Base-by-base conservation (phyloP, 2,797 vertebrate genomes). In the Nothura maculosa region DNA sequence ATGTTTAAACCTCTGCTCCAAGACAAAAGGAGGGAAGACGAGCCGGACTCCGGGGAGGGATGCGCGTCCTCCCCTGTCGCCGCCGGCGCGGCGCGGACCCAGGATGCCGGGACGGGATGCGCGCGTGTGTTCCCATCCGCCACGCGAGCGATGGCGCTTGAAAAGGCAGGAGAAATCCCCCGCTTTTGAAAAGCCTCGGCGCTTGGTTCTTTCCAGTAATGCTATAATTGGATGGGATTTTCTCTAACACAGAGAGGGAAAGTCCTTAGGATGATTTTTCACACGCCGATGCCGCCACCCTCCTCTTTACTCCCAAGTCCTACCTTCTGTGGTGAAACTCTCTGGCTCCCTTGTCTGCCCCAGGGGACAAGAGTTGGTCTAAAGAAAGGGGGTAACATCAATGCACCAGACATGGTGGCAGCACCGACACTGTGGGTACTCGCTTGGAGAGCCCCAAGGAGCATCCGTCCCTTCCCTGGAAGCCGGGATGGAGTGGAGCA, bases 141-240 rank as follows among this genome's bases (percentile, higher is more conserved):
- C 88, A 83, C 2, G 62, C 87, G 96, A 95, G 94, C 94, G 89
- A 83, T 94, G 93, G n/a, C 93, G 52, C 94, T 96, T 93, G 96
- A 93, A 96, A 96, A 94, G 96, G 60, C 90, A 5, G 93, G 92
- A 55, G 96, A 95, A 96, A 97, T 96, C 96, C 96, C 96, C 90
- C 94, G 79, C 92, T 96, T 55, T 94, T 96, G 94, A 96, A 95
- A 95, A 80, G 78, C 36, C 76, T 77, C 81, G 15, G 85, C 80
- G 52, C 92, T 89, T 55, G 90, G 76, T 82, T 90, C 95, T 94
- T 81, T 40, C 93, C 95, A 84, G 96, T 97, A 96, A 97, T 96
- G 93, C 91, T 55, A 95, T 96, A 97, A 97, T 96, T 97, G 97
- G 95, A 91, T 90, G 94, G 95, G 97, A 97, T 97, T 98, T 97